phyloP scores from a whole-genome alignment of 2,113 vertebrate species.

The Dermatemys mawii region DNA sequence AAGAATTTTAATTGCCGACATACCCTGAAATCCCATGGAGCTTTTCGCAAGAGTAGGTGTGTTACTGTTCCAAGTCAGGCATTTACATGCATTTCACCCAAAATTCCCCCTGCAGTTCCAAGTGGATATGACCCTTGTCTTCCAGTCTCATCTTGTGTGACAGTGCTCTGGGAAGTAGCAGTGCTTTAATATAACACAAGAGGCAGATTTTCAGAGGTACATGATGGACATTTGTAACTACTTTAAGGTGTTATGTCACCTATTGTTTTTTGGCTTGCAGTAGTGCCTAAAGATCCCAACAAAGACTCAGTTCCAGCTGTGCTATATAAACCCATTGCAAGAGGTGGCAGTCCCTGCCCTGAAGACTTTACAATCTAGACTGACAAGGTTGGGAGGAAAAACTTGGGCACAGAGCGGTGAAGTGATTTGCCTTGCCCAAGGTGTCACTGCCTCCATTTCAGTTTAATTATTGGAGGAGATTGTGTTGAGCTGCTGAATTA shows the following conservation, averaged over 20 bases:
- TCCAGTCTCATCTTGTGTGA: neutral
- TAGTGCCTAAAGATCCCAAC: neutral
- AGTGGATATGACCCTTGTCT: neutral
- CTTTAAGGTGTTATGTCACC: neutral
- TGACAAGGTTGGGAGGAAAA: fast-evolving
- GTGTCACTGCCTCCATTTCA: slow-evolving; percentile 1
- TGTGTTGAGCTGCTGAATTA: slow-evolving; percentile 8
- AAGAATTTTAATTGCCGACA: too few species aligned
- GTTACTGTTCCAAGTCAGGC: neutral
- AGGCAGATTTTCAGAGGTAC: neutral
- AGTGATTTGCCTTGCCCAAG: slow-evolving; percentile 14
- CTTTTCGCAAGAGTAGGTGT: neutral
- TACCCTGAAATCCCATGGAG: neutral
- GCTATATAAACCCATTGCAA: neutral
- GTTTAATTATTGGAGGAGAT: slow-evolving; percentile 58
- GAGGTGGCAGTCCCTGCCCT: fast-evolving
- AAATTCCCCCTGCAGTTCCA: neutral
- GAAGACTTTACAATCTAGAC: neutral
- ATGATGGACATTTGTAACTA: neutral
- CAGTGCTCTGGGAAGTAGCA: neutral
- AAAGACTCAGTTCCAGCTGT: neutral
- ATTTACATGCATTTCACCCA: neutral
- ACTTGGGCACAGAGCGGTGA: neutral
- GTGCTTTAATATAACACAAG: neutral
- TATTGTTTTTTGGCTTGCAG: neutral